Evolutionary conservation across 2,113 vertebrate genomes (phyloP), one percentile per base, ranked within the genome.

Genomic region (Ornithorhynchus anatinus): DNA sequence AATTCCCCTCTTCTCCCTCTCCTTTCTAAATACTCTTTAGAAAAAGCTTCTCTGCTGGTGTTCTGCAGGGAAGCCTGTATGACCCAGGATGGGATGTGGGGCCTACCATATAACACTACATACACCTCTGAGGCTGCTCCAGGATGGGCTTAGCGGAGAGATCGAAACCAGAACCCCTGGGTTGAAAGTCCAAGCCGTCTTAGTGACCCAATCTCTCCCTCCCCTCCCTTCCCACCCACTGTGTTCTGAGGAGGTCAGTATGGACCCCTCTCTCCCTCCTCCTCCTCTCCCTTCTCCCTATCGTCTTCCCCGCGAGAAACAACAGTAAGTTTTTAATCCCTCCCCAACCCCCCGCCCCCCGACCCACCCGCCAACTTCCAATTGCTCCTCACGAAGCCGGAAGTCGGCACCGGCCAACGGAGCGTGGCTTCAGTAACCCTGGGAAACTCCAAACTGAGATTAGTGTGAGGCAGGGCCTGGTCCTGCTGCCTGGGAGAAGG

Each of bases 31-130:
- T 45, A 70, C 61, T 84, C 82, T 81, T 76, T 73, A 80, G 69
- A 82, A 84, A 64, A 73, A 82, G 88, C 78, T 84, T 81, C 78
- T 74, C 87, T 83, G 75, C 82, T 77, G 81, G 70, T 61, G 16
- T 76, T 76, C 80, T 65, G 83, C 78, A 81, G 72, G 82, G 52
- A 62, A 62, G 67, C 27, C 80, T 72, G 25, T 1, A 43, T 77
- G 89, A 69, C 75, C 77, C 57, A 35, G 82, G 61, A 32, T 58
- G 74, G 75, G 68, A 79, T 42, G 51, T 50, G 14, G 65, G 75
- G 68, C 67, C 59, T 3, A n/a, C 23, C 40, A 20, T 60, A 60
- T 87, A 85, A 83, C 79, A 90, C 85, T 78, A 82, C 71, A 40
- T 56, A 61, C 79, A 80, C 75, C 72, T 82, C 31, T 56, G n/a